These are phyloP conservation scores for Meloe dianella DNA, from an alignment of 2,888 invertebrate species.

Conservation along the genomic window DNA sequence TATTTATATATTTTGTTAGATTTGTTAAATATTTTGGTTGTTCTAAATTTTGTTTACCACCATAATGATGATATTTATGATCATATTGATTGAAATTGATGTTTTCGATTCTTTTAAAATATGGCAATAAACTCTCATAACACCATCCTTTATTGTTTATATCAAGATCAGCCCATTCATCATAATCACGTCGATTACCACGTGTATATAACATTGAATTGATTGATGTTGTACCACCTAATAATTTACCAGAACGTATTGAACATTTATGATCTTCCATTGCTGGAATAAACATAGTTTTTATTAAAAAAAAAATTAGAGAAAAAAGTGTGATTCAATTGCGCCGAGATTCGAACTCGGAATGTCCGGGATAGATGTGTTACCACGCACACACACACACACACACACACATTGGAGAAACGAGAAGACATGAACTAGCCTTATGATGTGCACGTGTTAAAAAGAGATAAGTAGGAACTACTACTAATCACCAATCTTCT, in stretches of 20 bases:
- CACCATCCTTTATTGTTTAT: slow-evolving; percentile 77
- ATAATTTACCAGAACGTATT: slow-evolving; percentile 68
- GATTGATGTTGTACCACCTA: slow-evolving; percentile 80
- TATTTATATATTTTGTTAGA: slow-evolving; percentile 59
- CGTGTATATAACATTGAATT: slow-evolving; percentile 83
- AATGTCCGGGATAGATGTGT: too few species aligned
- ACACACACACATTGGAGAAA: too few species aligned
- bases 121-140: slow-evolving; percentile 72
- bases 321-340: too few species aligned
- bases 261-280: slow-evolving; percentile 47
- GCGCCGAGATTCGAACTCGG: too few species aligned
- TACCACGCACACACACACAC: too few species aligned
- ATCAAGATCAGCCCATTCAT: slow-evolving; percentile 74
- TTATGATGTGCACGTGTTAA: too few species aligned
- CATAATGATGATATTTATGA: slow-evolving; percentile 51
- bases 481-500: too few species aligned
- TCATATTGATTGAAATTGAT: slow-evolving; percentile 63
- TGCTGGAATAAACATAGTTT: slow-evolving; percentile 55
- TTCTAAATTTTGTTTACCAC: slow-evolving; percentile 63
- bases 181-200: slow-evolving; percentile 73
- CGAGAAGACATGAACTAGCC: too few species aligned
- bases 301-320: too few species aligned
- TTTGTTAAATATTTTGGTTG: slow-evolving; percentile 39
- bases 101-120: slow-evolving; percentile 79
- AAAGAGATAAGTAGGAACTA: too few species aligned